Conservation (phyloP, 1,140 invertebrate genomes). For the Drosophila bocki region DNA sequence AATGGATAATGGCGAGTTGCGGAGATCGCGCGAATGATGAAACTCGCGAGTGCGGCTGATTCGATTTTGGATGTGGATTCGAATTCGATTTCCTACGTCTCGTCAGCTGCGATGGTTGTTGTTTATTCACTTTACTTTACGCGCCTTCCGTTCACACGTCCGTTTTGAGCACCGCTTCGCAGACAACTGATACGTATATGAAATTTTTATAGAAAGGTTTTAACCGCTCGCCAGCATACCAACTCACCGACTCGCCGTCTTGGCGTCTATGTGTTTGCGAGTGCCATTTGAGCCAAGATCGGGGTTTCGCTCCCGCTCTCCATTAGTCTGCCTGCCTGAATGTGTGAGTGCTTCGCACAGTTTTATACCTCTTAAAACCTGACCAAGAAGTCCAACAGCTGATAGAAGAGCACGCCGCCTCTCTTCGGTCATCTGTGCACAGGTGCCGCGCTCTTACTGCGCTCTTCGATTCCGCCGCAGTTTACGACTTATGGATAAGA, state of each 20-base stretch:
- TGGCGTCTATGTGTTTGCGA: slow-evolving; percentile 42
- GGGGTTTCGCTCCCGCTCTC: slow-evolving; percentile 41
- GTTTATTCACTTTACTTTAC: slow-evolving; percentile 13
- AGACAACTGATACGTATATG: slow-evolving; percentile 84
- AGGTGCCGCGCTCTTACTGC: slow-evolving; percentile 32
- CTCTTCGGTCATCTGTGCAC: slow-evolving; percentile 1
- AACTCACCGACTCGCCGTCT: slow-evolving; percentile 8
- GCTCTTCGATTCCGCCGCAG: slow-evolving; percentile 44
- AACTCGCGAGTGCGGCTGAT: slow-evolving; percentile 10
- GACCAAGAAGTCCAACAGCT: slow-evolving; percentile 52
- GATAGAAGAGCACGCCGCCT: slow-evolving; percentile 26
- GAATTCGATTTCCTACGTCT: slow-evolving; percentile 47
- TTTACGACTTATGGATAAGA: slow-evolving; percentile 14
- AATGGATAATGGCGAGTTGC: slow-evolving; percentile 2
- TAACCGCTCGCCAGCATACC: slow-evolving; percentile 54
- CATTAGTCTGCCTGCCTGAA: neutral
- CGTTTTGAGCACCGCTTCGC: slow-evolving; percentile 81
- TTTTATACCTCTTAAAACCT: slow-evolving; percentile 24
- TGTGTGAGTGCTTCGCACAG: neutral
- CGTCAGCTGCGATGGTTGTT: slow-evolving; percentile 5
- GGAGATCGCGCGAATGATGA: slow-evolving; percentile 13
- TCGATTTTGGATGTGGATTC: slow-evolving; percentile 15
- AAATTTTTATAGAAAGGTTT: slow-evolving; percentile 84
- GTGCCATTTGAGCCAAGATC: slow-evolving; percentile 63
- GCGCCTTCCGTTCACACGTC: slow-evolving; percentile 74